Evolutionary conservation across 2,888 invertebrate genomes (phyloP), one percentile per base, ranked within the genome.

Genomic region (Leptopilina syphax): DNA sequence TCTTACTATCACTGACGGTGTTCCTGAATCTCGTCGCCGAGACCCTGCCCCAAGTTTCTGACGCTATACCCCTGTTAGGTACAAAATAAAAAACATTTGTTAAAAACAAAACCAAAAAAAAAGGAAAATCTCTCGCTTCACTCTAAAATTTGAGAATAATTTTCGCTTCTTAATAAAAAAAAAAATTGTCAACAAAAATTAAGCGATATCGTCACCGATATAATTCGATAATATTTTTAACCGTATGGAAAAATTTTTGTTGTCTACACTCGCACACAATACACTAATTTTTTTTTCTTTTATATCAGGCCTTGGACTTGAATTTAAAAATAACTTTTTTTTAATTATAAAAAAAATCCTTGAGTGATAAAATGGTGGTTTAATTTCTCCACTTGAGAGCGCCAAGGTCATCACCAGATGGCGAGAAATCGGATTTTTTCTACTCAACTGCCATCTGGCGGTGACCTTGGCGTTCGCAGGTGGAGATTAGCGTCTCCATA

Each of bases 31-130:
- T 99, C 95, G 98, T 99, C 94, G 98, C 98, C 91, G 98, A 99
- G 96, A 98, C 98, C 94, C 97, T 99, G 96, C 99, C 99, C 94
- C 98, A 98, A 95, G 99, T 99, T 94, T 99, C 99, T 94, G 99
- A 99, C 94, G 98, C 99, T 94, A 98, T 99, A 94, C 99, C 99
- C 94, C 95, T 99, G 95, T 98, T 99, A 96, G 99, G 99, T 98
- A 97, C 95, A 95, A 89, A 34, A 34, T 34, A 34, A 78, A 79
- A 79, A 82, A 67, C 65, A 50, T 77, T 66, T 77, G 13, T 34
- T 60, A 73, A 73, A 10, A 34, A 70, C 34, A n/a, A n/a, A 57
- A 13, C n/a, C 44, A 44, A 44, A 44, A 44, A 60, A 60, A 60
- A 63, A 50, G 10, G 57, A 73, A 60, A 73, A 41, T 60, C n/a